A percentile compares a stretch with the other conserved stretches of the same genome.
Evolutionary conservation across 2,888 invertebrate genomes (phyloP).

Genomic region (Tridacna gigas): DNA sequence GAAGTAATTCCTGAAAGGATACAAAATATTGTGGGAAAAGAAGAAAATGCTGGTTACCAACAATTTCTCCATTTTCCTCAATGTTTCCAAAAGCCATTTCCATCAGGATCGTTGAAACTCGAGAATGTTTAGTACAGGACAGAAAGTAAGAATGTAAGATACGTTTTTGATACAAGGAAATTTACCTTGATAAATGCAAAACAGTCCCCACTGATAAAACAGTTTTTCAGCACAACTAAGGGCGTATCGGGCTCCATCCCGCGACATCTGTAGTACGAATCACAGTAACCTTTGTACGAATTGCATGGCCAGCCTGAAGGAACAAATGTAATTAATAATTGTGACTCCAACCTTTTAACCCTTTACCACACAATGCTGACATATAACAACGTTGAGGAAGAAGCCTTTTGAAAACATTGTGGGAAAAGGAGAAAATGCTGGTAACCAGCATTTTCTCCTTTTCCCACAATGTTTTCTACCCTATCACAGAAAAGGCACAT

Average conservation of each 20-base stretch:
- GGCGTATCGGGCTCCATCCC: constrained; percentile 99
- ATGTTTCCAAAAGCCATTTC: too few species aligned
- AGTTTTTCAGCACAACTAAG: constrained; percentile 95
- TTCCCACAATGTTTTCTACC: background rate
- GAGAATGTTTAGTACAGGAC: too few species aligned
- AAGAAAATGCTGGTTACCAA: too few species aligned
- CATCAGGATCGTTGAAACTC: too few species aligned
- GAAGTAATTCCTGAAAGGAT: too few species aligned
- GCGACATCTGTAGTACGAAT: constrained; percentile 98
- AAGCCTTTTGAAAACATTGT: background rate
- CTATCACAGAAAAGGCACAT: too few species aligned
- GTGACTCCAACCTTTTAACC: too few species aligned
- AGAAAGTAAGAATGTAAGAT: too few species aligned
- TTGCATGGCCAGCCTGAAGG: constrained; percentile 94
- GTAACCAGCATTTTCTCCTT: background rate
- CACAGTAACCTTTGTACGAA: constrained; percentile 98
- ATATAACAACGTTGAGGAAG: background rate
- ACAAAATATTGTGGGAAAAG: too few species aligned
- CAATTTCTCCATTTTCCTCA: too few species aligned
- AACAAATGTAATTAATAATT: background rate
- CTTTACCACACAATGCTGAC: too few species aligned
- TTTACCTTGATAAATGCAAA: constrained; percentile 22
- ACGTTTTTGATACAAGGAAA: background rate
- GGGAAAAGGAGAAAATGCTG: constrained; percentile 3
- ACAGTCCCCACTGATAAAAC: constrained; percentile 40